Conservation (phyloP, 2,113 vertebrate genomes). For the Sorex araneus region DNA sequence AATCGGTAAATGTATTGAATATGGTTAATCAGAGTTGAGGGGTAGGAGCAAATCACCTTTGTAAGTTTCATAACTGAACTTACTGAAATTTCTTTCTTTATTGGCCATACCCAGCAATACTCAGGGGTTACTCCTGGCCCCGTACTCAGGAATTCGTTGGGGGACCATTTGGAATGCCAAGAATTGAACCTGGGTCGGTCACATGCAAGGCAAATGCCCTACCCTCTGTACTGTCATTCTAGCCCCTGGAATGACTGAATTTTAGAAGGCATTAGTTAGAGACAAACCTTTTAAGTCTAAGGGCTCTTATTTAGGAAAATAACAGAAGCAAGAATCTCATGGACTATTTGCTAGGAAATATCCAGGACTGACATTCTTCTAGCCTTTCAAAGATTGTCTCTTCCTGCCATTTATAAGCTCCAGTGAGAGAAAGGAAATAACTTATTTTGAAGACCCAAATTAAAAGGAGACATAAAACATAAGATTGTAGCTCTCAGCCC, state of each 20-base stretch:
- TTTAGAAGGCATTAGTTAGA: not conserved
- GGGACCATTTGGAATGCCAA: too few species aligned
- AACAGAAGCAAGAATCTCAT: not conserved
- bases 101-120: too few species aligned
- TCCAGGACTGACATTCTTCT: not conserved
- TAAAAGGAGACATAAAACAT: conserved; percentile 11
- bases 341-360: not conserved
- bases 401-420: conserved; percentile 44
- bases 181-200: too few species aligned
- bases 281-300: not conserved
- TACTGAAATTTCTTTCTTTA: too few species aligned
- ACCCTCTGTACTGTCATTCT: too few species aligned
- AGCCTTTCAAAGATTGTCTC: conserved; percentile 9
- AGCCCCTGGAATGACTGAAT: not conserved
- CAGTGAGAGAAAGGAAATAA: conserved; percentile 22
- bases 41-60: not conserved
- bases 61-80: not conserved
- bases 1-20: conserved; percentile 19
- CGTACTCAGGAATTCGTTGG: too few species aligned
- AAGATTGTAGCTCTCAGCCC: not conserved
- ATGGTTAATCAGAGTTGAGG: not conserved
- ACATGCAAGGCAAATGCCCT: too few species aligned
- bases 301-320: not conserved
- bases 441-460: not conserved
- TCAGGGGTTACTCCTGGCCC: too few species aligned